Evolutionary conservation across 2,888 invertebrate species (phyloP).

Genomic region (Nephrotoma guestfalica): DNA sequence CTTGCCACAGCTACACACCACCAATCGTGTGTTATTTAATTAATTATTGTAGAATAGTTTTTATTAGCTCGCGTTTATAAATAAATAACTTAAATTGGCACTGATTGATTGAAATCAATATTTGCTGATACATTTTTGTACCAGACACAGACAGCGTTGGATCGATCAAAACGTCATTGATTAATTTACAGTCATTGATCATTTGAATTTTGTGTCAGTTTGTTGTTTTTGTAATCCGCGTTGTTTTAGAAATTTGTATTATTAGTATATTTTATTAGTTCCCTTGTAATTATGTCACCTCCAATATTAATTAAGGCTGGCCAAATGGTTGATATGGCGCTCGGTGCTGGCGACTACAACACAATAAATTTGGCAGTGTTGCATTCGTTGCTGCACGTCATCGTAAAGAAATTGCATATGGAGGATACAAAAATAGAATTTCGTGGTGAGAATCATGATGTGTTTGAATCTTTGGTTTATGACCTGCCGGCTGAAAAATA

Average conservation of each 20-base stretch:
- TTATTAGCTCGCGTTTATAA: not conserved
- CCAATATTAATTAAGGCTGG: slow-evolving; percentile 19
- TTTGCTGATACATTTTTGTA: not conserved
- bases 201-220: not conserved
- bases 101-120: slow-evolving; percentile 1
- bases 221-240: not conserved
- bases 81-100: slow-evolving; percentile 2
- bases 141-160: not conserved
- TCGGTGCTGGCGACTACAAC: slow-evolving; percentile 20
- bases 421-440: slow-evolving; percentile 20
- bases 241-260: not conserved
- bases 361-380: slow-evolving; percentile 21
- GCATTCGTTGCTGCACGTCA: slow-evolving; percentile 23
- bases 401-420: slow-evolving; percentile 22
- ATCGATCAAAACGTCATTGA: not conserved
- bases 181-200: not conserved
- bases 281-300: slow-evolving; percentile 1
- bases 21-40: not conserved
- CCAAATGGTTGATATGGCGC: slow-evolving; percentile 22
- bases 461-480: not conserved
- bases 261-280: not conserved
- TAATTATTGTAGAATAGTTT: not conserved
- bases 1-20: not conserved
- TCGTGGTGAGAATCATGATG: slow-evolving; percentile 6
- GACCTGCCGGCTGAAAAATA: not conserved